phyloP scores from a whole-genome alignment of 2,797 vertebrate genomes.

The Emydoidea blandingii region DNA sequence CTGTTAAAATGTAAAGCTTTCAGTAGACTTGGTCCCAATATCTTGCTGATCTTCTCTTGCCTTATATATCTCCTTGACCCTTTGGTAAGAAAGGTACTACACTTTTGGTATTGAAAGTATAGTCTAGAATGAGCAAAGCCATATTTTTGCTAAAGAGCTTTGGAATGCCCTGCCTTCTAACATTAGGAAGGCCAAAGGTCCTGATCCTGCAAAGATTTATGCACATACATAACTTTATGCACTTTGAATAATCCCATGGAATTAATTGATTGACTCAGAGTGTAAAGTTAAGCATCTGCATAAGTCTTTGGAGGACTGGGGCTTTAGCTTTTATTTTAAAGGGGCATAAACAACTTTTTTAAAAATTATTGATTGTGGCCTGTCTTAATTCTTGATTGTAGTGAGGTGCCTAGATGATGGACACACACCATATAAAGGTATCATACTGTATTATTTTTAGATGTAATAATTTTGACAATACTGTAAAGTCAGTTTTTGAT shows the following conservation, averaged over 20 bases:
- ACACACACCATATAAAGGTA: background rate
- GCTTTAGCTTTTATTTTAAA: constrained; percentile 17
- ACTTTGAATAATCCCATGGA: background rate
- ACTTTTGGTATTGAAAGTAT: background rate
- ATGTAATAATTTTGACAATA: background rate
- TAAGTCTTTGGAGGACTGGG: background rate
- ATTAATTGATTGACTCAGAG: background rate
- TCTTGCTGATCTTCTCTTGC: background rate
- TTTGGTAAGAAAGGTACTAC: background rate
- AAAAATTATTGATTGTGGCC: background rate
- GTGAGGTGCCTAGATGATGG: constrained; percentile 26
- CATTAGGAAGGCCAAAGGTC: background rate
- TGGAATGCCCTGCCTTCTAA: background rate
- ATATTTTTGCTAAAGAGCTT: background rate
- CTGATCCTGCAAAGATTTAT: background rate
- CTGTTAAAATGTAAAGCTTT: background rate
- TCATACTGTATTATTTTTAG: background rate
- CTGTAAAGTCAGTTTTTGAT: background rate
- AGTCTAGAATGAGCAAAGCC: background rate
- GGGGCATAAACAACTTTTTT: background rate
- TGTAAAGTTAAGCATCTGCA: background rate
- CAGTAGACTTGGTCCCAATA: background rate
- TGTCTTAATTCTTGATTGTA: constrained; percentile 18
- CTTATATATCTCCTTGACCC: background rate
- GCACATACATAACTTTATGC: background rate